Conservation (phyloP, 2,113 vertebrate species). For the Elgaria multicarinata region DNA sequence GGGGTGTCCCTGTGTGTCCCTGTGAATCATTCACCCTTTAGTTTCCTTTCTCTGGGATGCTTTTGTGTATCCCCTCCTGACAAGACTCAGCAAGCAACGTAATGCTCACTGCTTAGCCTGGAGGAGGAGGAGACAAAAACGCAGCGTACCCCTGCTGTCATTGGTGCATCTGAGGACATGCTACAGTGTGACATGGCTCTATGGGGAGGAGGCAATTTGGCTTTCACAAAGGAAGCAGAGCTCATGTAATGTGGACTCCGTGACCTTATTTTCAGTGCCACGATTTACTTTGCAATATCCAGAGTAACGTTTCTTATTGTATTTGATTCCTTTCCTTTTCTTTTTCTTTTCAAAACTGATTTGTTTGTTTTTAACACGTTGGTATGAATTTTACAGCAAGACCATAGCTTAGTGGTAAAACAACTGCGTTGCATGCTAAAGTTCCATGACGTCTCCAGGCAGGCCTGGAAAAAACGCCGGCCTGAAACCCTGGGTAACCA, state of each 20-base stretch:
- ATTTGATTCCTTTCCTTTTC: no score
- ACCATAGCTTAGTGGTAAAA: no score
- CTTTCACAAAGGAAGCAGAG: background rate
- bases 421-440: no score
- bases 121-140: background rate
- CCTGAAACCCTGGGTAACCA: no score
- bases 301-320: no score
- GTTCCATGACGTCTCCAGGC: no score
- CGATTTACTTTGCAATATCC: background rate
- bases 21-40: background rate
- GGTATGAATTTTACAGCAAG: no score
- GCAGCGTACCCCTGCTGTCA: background rate
- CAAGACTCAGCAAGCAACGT: background rate
- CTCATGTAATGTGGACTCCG: background rate
- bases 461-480: no score
- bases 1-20: background rate
- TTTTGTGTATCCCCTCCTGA: background rate
- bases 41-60: background rate
- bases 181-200: background rate
- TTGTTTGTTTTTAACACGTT: no score
- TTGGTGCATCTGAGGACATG: background rate
- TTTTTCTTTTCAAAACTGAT: no score
- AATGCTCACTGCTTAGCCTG: no score
- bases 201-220: background rate
- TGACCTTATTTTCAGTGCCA: background rate